Evolutionary conservation across 2,113 vertebrate genomes (phyloP).

Genomic region (Cyanoramphus novaezelandiae): DNA sequence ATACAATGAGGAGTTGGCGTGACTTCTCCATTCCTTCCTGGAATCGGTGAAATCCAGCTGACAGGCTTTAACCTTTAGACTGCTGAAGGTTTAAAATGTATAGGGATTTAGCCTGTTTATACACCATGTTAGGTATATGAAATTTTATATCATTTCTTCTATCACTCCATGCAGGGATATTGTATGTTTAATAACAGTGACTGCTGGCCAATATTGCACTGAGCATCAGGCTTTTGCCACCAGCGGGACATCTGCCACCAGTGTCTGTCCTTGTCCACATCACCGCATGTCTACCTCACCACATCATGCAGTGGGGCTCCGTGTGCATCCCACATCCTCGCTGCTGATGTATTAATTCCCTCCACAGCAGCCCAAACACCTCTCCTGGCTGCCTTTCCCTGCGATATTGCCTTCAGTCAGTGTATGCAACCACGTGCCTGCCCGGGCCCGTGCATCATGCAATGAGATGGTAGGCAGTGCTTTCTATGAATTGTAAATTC

Average conservation of each 20-base stretch:
- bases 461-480: rapidly evolving
- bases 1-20: conserved; percentile 87
- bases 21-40: conserved; percentile 77
- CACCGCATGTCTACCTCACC: background rate
- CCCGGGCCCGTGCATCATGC: rapidly evolving
- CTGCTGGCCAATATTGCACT: background rate
- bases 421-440: rapidly evolving
- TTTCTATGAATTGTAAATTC: background rate
- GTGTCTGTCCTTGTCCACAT: background rate
- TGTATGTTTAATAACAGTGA: conserved; percentile 54
- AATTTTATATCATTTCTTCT: conserved; percentile 71
- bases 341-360: rapidly evolving
- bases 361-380: rapidly evolving
- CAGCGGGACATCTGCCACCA: background rate
- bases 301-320: background rate
- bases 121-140: conserved; percentile 74
- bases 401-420: rapidly evolving
- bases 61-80: conserved; percentile 84
- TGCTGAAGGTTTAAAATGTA: conserved; percentile 75
- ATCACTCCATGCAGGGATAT: conserved; percentile 20
- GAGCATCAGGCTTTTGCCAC: background rate
- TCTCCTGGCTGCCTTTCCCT: background rate
- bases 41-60: conserved; percentile 81
- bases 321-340: background rate
- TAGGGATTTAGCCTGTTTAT: conserved; percentile 80